These are phyloP conservation scores for Chloroceryle amazona DNA, from an alignment of 2,797 vertebrate genomes.

Conservation along the genomic window DNA sequence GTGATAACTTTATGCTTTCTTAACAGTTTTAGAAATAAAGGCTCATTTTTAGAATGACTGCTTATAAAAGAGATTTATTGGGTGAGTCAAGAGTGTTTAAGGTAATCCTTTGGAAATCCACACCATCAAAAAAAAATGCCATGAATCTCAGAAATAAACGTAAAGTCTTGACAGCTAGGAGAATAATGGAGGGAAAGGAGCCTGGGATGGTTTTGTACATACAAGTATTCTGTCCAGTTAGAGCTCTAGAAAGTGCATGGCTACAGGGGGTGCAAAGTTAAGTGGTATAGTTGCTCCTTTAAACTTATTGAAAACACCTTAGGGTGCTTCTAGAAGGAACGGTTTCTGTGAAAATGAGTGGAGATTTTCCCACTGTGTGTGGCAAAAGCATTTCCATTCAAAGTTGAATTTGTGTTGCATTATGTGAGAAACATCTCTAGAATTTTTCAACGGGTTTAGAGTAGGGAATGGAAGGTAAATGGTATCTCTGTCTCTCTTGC, in stretches of 20 bases:
- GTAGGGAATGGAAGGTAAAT: neutral
- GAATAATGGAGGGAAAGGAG: neutral
- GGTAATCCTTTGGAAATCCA: neutral
- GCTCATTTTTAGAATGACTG: neutral
- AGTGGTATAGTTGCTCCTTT: neutral
- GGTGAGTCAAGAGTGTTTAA: neutral
- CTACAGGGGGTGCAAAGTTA: neutral
- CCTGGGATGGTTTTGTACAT: neutral
- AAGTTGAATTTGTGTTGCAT: neutral
- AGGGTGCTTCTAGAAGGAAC: neutral
- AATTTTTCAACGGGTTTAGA: neutral
- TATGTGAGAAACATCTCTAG: neutral
- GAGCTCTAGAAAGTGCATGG: neutral
- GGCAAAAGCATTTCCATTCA: neutral
- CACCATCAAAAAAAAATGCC: neutral
- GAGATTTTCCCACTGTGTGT: fast-evolving
- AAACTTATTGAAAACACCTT: neutral
- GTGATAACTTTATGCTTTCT: neutral
- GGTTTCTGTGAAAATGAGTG: neutral
- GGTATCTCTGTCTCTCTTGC: neutral
- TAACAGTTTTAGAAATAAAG: neutral
- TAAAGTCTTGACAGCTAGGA: neutral
- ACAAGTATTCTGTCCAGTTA: neutral
- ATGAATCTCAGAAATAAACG: neutral
- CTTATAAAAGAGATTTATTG: conserved; percentile 11